phyloP scores from a whole-genome alignment of 2,797 vertebrate genomes.

The Cyclopterus lumpus region DNA sequence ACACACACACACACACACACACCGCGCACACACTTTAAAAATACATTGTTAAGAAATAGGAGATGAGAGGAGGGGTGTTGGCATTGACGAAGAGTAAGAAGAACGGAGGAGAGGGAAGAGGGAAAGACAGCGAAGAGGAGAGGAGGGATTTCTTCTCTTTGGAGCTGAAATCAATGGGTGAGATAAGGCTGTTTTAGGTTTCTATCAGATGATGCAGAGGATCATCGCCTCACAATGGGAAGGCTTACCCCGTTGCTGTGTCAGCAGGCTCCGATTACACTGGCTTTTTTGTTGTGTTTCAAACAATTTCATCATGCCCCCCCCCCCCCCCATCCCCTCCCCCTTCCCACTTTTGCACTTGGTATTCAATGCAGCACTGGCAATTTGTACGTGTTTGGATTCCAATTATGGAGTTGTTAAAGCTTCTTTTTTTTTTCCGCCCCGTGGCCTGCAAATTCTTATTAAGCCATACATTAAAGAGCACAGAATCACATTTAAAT shows the following conservation, averaged over 20 bases:
- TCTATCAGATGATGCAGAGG: conserved; percentile 79
- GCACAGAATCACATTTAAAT: conserved; percentile 82
- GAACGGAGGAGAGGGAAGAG: conserved; percentile 21
- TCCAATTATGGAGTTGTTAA: conserved; percentile 87
- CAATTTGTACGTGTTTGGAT: conserved; percentile 88
- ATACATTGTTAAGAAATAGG: conserved; percentile 58
- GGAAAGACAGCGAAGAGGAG: conserved; percentile 36
- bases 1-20: conserved; percentile 3
- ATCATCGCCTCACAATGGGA: conserved; percentile 77
- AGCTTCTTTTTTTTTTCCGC: conserved; percentile 74
- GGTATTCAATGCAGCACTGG: conserved; percentile 81
- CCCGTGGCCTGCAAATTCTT: conserved; percentile 83
- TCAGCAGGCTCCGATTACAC: conserved; percentile 82
- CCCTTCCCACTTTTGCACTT: conserved; percentile 69
- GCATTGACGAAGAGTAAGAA: conserved; percentile 38
- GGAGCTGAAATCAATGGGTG: conserved; percentile 67
- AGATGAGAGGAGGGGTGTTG: conserved; percentile 27
- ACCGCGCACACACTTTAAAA: conserved; percentile 31
- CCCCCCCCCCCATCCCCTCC: conserved; percentile 32
- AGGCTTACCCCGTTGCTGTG: conserved; percentile 78
- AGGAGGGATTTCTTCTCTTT: conserved; percentile 56
- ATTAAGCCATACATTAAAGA: conserved; percentile 86
- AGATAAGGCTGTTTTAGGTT: conserved; percentile 78
- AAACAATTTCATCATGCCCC: conserved; percentile 86
- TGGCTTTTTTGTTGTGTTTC: conserved; percentile 85